These are phyloP conservation scores for Invenusta paracnida DNA, from an alignment of 2,888 invertebrate genomes.

Conservation along the genomic window DNA sequence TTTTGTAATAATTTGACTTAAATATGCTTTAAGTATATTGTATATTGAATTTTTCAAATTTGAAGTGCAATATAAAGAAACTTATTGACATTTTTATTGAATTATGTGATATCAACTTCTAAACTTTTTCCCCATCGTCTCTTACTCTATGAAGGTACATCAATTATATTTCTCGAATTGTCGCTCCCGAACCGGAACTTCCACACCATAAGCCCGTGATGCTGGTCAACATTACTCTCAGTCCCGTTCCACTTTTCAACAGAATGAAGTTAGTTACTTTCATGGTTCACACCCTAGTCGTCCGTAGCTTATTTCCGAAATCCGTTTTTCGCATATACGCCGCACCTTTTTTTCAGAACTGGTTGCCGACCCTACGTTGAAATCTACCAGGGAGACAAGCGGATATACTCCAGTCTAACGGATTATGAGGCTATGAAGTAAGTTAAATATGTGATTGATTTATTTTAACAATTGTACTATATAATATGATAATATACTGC, in stretches of 20 bases:
- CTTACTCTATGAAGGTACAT: constrained; percentile 67
- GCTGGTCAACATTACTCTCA: constrained; percentile 74
- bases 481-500: no score
- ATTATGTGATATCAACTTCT: no score
- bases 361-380: constrained; percentile 89
- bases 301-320: no score
- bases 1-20: no score
- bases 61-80: no score
- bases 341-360: constrained; percentile 67
- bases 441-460: constrained; percentile 5
- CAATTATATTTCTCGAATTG: constrained; percentile 77
- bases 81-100: no score
- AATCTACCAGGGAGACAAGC: constrained; percentile 74
- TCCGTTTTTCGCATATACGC: no score
- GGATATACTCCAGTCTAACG: constrained; percentile 76
- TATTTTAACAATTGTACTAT: no score
- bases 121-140: no score
- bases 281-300: constrained; percentile 27
- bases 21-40: no score
- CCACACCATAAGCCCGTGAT: constrained; percentile 79
- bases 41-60: no score
- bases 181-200: constrained; percentile 68
- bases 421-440: constrained; percentile 76
- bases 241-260: constrained; percentile 86
- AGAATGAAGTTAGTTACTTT: constrained; percentile 75